Evolutionary conservation across 2,888 invertebrate genomes (phyloP).

Genomic region (Prenolepis imparis): DNA sequence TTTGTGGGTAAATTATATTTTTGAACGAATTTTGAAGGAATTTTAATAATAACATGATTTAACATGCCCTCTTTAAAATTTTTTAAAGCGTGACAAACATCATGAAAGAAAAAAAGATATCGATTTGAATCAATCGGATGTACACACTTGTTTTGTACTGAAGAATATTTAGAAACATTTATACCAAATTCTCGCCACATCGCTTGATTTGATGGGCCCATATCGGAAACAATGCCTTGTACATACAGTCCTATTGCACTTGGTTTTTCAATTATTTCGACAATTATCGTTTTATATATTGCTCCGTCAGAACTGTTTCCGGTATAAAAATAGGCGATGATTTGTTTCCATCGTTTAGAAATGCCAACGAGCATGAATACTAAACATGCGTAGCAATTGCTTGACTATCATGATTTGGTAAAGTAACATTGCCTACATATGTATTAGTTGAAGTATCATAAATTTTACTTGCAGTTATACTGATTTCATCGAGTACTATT

Average conservation of each 20-base stretch:
- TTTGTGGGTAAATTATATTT: slow-evolving; percentile 35
- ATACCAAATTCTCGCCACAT: neutral
- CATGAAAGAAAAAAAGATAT: neutral
- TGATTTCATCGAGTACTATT: neutral
- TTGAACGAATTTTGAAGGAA: slow-evolving; percentile 20
- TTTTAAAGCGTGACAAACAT: neutral
- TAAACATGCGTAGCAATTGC: neutral
- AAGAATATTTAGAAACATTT: neutral
- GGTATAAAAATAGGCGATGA: neutral
- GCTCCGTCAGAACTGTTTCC: neutral
- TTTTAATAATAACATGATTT: slow-evolving; percentile 54
- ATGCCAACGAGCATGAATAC: neutral
- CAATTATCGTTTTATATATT: neutral
- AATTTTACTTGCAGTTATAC: neutral
- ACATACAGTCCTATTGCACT: neutral
- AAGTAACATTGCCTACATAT: neutral
- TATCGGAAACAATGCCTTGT: neutral
- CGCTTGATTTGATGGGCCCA: neutral
- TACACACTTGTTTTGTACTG: neutral
- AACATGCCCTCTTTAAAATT: slow-evolving; percentile 21
- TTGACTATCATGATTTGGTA: neutral
- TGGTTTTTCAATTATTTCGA: neutral
- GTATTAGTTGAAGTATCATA: neutral
- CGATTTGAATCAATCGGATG: neutral
- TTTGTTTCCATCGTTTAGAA: slow-evolving; percentile 16